Evolutionary conservation across 2,797 vertebrate genomes (phyloP).

Genomic region (Enteromius thamalakanensis): DNA sequence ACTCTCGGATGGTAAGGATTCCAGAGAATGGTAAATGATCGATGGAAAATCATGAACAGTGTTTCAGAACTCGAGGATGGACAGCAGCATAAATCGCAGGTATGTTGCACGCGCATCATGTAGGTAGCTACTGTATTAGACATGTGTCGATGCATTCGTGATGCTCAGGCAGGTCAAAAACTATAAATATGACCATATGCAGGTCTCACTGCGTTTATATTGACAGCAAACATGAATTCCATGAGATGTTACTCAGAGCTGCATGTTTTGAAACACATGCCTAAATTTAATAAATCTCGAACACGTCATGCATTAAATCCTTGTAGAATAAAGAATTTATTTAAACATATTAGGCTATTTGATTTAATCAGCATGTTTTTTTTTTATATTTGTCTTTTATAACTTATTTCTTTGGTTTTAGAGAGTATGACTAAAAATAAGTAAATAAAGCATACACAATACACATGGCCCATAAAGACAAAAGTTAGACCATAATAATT

Average conservation of each 20-base stretch:
- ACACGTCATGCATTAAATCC: not conserved
- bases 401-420: slow-evolving; percentile 2
- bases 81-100: slow-evolving; percentile 80
- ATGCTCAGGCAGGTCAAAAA: slow-evolving; percentile 5
- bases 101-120: slow-evolving; percentile 61
- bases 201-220: not conserved
- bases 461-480: too few relatives aligned
- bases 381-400: not conserved
- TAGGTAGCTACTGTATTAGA: not conserved
- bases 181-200: too few relatives aligned
- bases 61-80: slow-evolving; percentile 84
- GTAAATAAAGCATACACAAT: not conserved
- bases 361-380: not conserved
- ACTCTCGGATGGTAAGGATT: slow-evolving; percentile 63
- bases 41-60: slow-evolving; percentile 86
- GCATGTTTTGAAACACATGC: not conserved
- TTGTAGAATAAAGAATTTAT: not conserved
- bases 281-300: not conserved
- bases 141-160: not conserved
- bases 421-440: not conserved
- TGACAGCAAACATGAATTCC: not conserved
- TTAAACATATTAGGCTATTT: not conserved
- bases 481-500: not conserved
- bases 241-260: not conserved
- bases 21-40: slow-evolving; percentile 81